Conservation (phyloP, 1,140 invertebrate genomes). For the Drosophila carrolli region DNA sequence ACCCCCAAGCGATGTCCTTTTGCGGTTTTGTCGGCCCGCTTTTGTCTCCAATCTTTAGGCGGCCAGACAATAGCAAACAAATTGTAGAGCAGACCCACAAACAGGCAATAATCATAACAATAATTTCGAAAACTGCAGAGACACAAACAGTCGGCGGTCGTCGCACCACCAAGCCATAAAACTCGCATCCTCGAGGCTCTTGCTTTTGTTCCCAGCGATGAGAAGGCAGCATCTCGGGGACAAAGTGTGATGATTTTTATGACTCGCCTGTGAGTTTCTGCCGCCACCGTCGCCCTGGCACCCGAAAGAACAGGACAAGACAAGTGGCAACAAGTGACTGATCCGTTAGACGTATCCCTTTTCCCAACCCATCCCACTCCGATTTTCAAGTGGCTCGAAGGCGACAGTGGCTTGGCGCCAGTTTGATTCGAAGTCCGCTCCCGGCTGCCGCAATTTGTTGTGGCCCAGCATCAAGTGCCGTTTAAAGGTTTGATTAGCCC, state of each 20-base stretch:
- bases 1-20: conserved; percentile 40
- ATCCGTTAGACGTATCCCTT: conserved; percentile 36
- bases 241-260: conserved; percentile 82
- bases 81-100: conserved; percentile 62
- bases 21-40: conserved; percentile 56
- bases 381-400: conserved; percentile 60
- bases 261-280: conserved; percentile 74
- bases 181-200: conserved; percentile 41
- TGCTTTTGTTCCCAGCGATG: conserved; percentile 57
- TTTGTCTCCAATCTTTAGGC: conserved; percentile 24
- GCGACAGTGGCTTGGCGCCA: conserved; percentile 74
- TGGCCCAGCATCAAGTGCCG: conserved; percentile 61
- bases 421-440: conserved; percentile 43
- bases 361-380: conserved; percentile 12
- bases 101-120: conserved; percentile 81
- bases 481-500: conserved; percentile 75
- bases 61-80: conserved; percentile 62
- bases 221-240: conserved; percentile 57
- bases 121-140: conserved; percentile 55
- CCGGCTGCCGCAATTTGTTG: conserved; percentile 65
- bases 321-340: conserved; percentile 74
- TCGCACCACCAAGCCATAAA: conserved; percentile 59
- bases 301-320: conserved; percentile 22
- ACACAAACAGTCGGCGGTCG: conserved; percentile 72
- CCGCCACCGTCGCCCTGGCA: conserved; percentile 59